These are phyloP conservation scores for Neodiprion lecontei DNA, from an alignment of 1,140 invertebrate species.

Conservation along the genomic window DNA sequence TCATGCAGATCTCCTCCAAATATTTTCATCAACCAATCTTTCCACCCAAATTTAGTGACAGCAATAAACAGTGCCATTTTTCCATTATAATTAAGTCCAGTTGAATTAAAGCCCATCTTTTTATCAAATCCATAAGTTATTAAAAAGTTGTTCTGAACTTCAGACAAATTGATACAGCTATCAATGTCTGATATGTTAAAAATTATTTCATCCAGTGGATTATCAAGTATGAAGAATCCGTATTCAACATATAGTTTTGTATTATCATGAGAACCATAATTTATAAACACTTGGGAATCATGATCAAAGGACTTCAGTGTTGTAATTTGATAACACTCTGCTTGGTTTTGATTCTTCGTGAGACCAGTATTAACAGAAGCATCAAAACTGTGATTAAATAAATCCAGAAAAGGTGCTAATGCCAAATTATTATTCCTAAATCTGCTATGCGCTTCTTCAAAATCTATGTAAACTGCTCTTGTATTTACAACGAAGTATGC, in stretches of 20 bases:
- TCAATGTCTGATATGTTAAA: constrained; percentile 61
- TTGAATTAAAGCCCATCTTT: constrained; percentile 62
- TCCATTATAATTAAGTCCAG: constrained; percentile 66
- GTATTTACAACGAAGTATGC: constrained; percentile 81
- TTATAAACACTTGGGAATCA: constrained; percentile 76
- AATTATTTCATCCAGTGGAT: constrained; percentile 67
- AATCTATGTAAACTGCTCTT: constrained; percentile 70
- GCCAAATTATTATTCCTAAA: constrained; percentile 65
- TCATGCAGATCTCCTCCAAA: constrained; percentile 43
- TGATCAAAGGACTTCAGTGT: constrained; percentile 58
- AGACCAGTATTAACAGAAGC: constrained; percentile 63
- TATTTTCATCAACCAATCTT: constrained; percentile 47
- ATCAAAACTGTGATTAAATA: constrained; percentile 76
- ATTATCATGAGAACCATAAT: constrained; percentile 77
- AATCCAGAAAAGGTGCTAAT: constrained; percentile 79
- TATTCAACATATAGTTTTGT: constrained; percentile 75
- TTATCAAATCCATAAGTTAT: constrained; percentile 57
- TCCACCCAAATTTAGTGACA: constrained; percentile 34
- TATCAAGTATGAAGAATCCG: constrained; percentile 73
- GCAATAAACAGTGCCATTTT: constrained; percentile 50
- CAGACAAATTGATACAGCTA: constrained; percentile 42
- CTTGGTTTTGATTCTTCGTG: constrained; percentile 47
- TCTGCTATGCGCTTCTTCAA: constrained; percentile 42
- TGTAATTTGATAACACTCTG: constrained; percentile 65
- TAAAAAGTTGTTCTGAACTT: constrained; percentile 61